Conservation (phyloP, 2,888 invertebrate genomes). For the Zeuzera pyrina region DNA sequence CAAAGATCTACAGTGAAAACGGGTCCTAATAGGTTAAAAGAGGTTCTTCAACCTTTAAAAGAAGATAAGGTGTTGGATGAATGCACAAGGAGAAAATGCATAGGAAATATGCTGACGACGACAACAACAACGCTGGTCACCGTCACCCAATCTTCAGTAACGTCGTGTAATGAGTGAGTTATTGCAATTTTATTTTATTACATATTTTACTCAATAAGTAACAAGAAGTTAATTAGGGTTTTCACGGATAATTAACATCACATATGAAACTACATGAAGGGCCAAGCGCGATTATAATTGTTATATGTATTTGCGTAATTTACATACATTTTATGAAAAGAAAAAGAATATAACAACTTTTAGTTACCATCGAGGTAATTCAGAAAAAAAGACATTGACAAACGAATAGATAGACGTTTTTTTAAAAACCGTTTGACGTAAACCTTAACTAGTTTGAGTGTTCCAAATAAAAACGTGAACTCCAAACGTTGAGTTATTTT, state of each 20-base stretch:
- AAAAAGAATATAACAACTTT: no score
- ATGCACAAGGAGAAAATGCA: constrained; percentile 49
- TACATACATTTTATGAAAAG: no score
- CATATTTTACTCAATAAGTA: neutral
- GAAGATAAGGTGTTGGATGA: constrained; percentile 49
- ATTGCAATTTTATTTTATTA: no score
- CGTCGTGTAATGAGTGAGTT: constrained; percentile 69
- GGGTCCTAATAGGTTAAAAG: constrained; percentile 52
- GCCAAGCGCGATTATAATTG: neutral
- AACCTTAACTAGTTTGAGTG: no score
- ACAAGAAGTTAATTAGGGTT: neutral
- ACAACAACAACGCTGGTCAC: constrained; percentile 61
- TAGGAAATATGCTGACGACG: constrained; percentile 54
- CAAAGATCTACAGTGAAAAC: constrained; percentile 56
- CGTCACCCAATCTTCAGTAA: constrained; percentile 58
- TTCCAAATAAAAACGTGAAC: no score
- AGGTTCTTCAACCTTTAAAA: constrained; percentile 46
- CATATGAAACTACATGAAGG: neutral
- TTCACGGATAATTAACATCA: neutral
- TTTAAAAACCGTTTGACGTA: no score
- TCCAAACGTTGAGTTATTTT: no score
- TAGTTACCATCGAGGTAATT: no score
- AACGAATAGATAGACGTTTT: no score
- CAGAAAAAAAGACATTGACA: no score
- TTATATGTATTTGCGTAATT: no score